Evolutionary conservation across 1,140 invertebrate genomes (phyloP).

Genomic region (Mesaphorura yosii): DNA sequence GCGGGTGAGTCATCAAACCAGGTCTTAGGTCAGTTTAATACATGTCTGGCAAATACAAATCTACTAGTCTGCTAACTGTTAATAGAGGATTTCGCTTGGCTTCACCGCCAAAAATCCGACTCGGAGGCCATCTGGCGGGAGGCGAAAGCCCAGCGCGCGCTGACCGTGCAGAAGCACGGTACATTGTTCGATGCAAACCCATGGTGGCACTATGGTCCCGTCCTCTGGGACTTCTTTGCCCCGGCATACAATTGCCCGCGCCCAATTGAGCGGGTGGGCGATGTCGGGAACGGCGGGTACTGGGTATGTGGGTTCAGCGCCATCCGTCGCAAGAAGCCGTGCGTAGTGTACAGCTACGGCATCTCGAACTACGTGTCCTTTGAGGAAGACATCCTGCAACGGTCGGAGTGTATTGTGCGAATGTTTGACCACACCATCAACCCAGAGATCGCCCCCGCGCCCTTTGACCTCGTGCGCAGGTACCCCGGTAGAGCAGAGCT

Average conservation of each 20-base stretch:
- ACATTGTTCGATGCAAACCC: no score
- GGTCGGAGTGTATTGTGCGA: slow-evolving; percentile 4
- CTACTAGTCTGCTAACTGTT: no score
- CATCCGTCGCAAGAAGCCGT: neutral
- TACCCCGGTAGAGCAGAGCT: slow-evolving; percentile 2
- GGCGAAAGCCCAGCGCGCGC: no score
- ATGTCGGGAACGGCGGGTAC: slow-evolving; percentile 13
- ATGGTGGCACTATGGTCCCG: no score
- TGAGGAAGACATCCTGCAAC: slow-evolving; percentile 8
- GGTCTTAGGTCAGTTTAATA: no score
- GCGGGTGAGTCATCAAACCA: no score
- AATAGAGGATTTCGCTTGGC: no score
- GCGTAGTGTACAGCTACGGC: slow-evolving; percentile 12
- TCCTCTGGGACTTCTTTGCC: slow-evolving; percentile 14
- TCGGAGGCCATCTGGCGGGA: no score
- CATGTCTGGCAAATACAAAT: no score
- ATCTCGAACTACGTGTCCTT: neutral
- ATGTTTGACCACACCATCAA: slow-evolving; percentile 11
- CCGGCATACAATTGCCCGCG: slow-evolving; percentile 13
- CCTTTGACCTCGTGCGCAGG: neutral
- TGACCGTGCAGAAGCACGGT: no score
- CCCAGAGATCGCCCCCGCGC: no score
- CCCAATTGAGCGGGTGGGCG: slow-evolving; percentile 9
- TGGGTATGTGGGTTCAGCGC: slow-evolving; percentile 11
- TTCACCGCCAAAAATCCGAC: no score